Evolutionary conservation across 1,140 invertebrate species (phyloP), one percentile per base, ranked within the genome.

Genomic region (Macrostomum lignano): DNA sequence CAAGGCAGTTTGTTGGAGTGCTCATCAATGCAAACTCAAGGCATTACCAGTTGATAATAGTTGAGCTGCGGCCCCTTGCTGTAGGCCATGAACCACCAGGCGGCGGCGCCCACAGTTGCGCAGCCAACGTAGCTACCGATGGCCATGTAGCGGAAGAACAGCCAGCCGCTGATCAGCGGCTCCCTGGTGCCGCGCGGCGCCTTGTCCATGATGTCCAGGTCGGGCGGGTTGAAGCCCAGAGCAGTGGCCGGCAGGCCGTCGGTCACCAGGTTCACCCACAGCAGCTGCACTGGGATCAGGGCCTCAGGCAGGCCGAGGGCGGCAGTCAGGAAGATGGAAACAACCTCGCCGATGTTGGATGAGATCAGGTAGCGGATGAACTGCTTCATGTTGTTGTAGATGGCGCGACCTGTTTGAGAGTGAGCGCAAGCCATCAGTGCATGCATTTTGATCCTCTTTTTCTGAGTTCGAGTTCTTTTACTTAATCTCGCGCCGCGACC

Each of bases 301-400:
- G 91, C 88, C 65, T 98, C 91, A 36, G 91, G 91, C 44, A 98
- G 73, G 66, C 88, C 88, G 41, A 96, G 71, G 46, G 91, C 91
- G 56, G 91, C 91, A 46, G 91, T 96, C 63, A 98, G 66, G 72
- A 98, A 98, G 64, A 98, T 98, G 61, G 79, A 73, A 42, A 40
- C 40, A 14, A 36, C 28, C 25, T 98, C 91, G 67, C 91, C 91
- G 64, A 98, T 91, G 66, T 98, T 98, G 45, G 91, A 98, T 31
- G 88, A 96, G 55, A 98, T 98, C 40, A 98, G 67, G 58, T 98
- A 98, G 54, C 91, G 76, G 60, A 98, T 98, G 60, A 98, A 98
- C 61, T 98, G 91, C 62, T 98, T 98, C 91, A 96, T 98, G 71
- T 98, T 98, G 66, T 94, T 98, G 65, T 88, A 88, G 56, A 88